Base-by-base conservation (phyloP, 2,113 vertebrate species). In the Proteles cristata region DNA sequence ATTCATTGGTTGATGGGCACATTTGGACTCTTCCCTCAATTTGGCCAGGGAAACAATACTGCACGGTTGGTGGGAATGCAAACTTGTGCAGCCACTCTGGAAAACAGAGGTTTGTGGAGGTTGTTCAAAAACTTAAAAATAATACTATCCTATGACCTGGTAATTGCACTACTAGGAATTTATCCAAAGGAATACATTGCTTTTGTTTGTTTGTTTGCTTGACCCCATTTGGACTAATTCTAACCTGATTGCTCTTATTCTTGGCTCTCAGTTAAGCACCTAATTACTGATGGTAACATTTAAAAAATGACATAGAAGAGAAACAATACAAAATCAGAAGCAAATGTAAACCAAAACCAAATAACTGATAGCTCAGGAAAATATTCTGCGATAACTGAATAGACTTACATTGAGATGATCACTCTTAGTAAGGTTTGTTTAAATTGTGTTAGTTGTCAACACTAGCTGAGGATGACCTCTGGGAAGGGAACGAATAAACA, bases 291-390 rank as follows among this genome's bases (percentile, higher is more conserved):
- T 89, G 50, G 19, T 21, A 77, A 65, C 26, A 66, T 50, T 80
- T 35, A 26, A 12, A 82, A 80, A 77, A 26, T 84, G 35, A n/a
- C 23, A 23, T 16, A 28, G n/a, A 68, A 61, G 43, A 28, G 4
- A 83, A 65, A 69, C 53, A 83, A 79, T 82, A 71, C 14, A 83
- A 92, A 97, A 95, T 80, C 12, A 83, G 48, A 89, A 95, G n/a
- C 23, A 87, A 76, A n/a, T 9, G 33, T 43, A 53, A 85, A 90
- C 73, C 73, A 61, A 39, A 76, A 63, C 66, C 15, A 35, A 61
- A 50, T 23, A 79, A 33, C 11, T 73, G 16, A n/a, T 21, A 58
- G 63, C 43, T 11, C 1, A 45, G 25, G 11, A 85, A 66, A 92
- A 63, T 39, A 93, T 63, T 76, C 35, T 93, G 7, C 5, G 33